phyloP scores from a whole-genome alignment of 1,140 invertebrate species.

The Plodia interpunctella region DNA sequence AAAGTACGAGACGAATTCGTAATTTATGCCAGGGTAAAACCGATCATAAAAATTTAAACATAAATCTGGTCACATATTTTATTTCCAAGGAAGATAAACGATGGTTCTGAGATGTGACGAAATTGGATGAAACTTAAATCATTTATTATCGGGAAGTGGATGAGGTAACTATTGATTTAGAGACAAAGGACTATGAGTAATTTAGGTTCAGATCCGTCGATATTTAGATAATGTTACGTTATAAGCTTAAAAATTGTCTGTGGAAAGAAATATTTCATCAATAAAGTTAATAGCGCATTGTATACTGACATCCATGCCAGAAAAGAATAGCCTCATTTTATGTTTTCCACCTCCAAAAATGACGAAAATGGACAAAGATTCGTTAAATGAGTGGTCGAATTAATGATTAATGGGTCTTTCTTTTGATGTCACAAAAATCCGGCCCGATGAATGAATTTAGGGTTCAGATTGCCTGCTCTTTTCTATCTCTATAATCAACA shows the following conservation, averaged over 20 bases:
- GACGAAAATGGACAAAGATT: neutral
- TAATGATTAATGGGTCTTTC: neutral
- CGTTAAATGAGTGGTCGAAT: neutral
- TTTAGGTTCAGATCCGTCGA: no score
- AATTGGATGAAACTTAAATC: slow-evolving; percentile 22
- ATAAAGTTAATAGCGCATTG: no score
- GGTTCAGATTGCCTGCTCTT: neutral
- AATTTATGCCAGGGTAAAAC: no score
- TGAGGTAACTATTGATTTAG: slow-evolving; percentile 18
- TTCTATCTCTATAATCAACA: neutral
- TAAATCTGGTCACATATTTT: slow-evolving; percentile 27
- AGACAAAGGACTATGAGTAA: neutral
- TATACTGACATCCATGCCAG: no score
- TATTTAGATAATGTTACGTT: no score
- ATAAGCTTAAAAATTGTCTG: no score
- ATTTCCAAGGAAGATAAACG: slow-evolving; percentile 29
- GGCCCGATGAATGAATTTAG: neutral
- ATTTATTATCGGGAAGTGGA: slow-evolving; percentile 28
- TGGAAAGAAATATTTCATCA: no score
- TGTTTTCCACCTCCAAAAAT: neutral
- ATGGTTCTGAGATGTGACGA: slow-evolving; percentile 33
- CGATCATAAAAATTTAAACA: slow-evolving; percentile 30
- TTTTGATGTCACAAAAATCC: slow-evolving; percentile 7
- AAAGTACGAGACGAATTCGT: no score
- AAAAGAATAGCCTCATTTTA: no score